Conservation (phyloP, 2,113 vertebrate species). For the Calidris pugnax region DNA sequence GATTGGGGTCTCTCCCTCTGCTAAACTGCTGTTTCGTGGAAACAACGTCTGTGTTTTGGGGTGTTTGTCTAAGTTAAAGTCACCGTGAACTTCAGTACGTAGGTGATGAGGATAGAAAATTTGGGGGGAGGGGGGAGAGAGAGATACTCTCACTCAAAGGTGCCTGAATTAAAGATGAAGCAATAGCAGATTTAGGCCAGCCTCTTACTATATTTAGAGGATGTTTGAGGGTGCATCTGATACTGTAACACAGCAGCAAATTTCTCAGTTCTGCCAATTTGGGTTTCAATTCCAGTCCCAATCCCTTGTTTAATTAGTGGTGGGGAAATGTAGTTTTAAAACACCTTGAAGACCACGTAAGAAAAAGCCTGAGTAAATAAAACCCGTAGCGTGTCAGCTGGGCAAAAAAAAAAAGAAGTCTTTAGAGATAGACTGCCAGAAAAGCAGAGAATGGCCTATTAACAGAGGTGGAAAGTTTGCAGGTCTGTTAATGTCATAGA, state of each 20-base stretch:
- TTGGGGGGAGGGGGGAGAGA: background rate
- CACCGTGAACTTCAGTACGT: background rate
- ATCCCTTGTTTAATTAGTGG: background rate
- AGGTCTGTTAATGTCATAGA: background rate
- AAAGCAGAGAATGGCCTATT: background rate
- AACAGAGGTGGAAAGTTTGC: background rate
- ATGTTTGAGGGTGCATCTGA: background rate
- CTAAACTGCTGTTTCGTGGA: background rate
- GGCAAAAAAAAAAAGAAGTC: too few relatives aligned
- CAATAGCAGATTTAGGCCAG: slow-evolving; percentile 24
- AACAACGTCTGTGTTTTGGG: background rate
- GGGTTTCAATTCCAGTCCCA: background rate
- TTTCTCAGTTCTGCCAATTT: background rate
- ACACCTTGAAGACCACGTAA: background rate
- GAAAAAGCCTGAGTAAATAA: background rate
- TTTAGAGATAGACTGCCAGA: background rate
- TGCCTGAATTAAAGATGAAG: slow-evolving; percentile 46
- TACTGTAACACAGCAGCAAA: background rate
- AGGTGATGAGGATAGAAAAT: background rate
- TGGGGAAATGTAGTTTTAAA: background rate
- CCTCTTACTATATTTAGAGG: slow-evolving; percentile 18
- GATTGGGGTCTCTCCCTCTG: background rate
- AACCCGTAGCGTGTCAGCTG: background rate
- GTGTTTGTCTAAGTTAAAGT: background rate
- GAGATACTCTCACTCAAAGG: background rate